These are phyloP conservation scores for Siphlonurus alternatus DNA, from an alignment of 2,888 invertebrate species.

Conservation along the genomic window DNA sequence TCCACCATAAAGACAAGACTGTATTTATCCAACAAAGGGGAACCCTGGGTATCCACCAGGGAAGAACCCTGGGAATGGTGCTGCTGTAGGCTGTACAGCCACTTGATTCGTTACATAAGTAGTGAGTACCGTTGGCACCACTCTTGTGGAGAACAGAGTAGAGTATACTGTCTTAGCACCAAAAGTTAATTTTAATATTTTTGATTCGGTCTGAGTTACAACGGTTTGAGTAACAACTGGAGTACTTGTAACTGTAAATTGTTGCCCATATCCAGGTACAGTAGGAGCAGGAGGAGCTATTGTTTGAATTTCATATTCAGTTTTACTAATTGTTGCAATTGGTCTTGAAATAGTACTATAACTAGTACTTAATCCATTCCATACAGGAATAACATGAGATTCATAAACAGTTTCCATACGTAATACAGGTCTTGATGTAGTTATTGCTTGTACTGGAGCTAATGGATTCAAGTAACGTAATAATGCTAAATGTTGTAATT, in stretches of 20 bases:
- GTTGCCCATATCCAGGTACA: slow-evolving; percentile 36
- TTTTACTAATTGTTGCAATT: slow-evolving; percentile 59
- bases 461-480: slow-evolving; percentile 50
- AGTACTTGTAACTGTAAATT: slow-evolving; percentile 59
- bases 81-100: slow-evolving; percentile 42
- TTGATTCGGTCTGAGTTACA: slow-evolving; percentile 62
- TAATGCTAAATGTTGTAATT: slow-evolving; percentile 54
- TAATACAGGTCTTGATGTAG: slow-evolving; percentile 55
- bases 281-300: slow-evolving; percentile 45
- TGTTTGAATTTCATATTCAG: slow-evolving; percentile 60
- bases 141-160: slow-evolving; percentile 64
- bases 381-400: slow-evolving; percentile 62
- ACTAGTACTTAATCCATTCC: slow-evolving; percentile 55
- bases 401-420: slow-evolving; percentile 59
- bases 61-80: slow-evolving; percentile 57
- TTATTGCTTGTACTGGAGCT: slow-evolving; percentile 50
- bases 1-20: too few species aligned
- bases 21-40: slow-evolving; percentile 51
- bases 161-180: slow-evolving; percentile 83
- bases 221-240: slow-evolving; percentile 65
- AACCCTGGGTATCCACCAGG: slow-evolving; percentile 58
- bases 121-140: slow-evolving; percentile 69
- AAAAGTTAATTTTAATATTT: slow-evolving; percentile 69
- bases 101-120: slow-evolving; percentile 67
- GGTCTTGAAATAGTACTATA: slow-evolving; percentile 64